Conservation (phyloP, 1,140 invertebrate genomes). For the Pseudomyrmex gracilis region DNA sequence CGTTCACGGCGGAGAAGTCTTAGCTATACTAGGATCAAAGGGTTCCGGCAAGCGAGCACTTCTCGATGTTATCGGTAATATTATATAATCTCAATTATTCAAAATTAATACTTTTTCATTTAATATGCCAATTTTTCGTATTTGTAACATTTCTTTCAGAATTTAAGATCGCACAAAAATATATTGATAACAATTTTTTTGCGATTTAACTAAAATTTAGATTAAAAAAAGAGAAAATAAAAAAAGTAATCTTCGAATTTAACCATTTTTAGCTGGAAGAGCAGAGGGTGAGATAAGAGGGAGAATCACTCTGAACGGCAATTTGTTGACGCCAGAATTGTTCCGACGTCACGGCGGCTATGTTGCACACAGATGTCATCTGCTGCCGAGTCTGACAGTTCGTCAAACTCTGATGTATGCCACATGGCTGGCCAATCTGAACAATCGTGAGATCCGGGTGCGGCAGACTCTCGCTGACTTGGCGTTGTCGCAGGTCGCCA, state of each 20-base stretch:
- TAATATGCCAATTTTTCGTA: background rate
- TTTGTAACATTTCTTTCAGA: background rate
- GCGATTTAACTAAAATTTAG: constrained; percentile 18
- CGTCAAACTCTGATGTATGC: constrained; percentile 94
- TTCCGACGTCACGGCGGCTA: constrained; percentile 95
- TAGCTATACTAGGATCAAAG: constrained; percentile 96
- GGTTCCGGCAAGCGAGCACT: constrained; percentile 96
- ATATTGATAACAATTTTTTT: background rate
- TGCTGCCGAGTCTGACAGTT: constrained; percentile 94
- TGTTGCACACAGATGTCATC: constrained; percentile 92
- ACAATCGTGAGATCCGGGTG: constrained; percentile 84
- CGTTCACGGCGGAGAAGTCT: constrained; percentile 95
- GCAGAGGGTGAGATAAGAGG: constrained; percentile 91
- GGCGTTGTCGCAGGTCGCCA: constrained; percentile 94
- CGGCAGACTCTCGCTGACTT: constrained; percentile 95
- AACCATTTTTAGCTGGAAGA: constrained; percentile 87
- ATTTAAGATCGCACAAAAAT: background rate
- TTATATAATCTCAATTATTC: constrained; percentile 11
- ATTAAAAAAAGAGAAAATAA: background rate
- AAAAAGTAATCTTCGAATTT: background rate
- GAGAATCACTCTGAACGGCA: constrained; percentile 94
- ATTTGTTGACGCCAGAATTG: constrained; percentile 91
- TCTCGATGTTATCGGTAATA: constrained; percentile 92
- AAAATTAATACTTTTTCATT: background rate
- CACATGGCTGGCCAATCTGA: constrained; percentile 85